Base-by-base conservation (phyloP, 2,113 vertebrate genomes). In the Prionailurus viverrinus region DNA sequence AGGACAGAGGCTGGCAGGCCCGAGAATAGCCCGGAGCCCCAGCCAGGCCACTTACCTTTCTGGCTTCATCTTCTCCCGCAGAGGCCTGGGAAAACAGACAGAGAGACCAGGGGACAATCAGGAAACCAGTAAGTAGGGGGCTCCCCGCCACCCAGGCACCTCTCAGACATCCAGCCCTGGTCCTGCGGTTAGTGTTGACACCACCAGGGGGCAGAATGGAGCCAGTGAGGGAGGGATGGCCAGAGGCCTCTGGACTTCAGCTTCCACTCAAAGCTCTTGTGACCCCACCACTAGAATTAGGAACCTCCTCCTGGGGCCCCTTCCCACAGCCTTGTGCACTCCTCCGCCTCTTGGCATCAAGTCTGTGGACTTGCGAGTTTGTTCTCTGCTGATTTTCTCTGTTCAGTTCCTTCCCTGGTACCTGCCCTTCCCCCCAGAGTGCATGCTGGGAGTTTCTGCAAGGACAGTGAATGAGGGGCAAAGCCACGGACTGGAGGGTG, bases 1-100 rank as follows among this genome's bases (percentile, higher is more conserved):
- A 86, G 90, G 97, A 81, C 68, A 79, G 88, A 68, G 78, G 41
- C 31, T 96, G 92, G 89, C 78, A 84, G 95, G 95, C 63, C 90
- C 15, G 19, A 93, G 91, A 92, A 82, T 0, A 82, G 69, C 89
- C 92, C 58, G 18, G 29, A 81, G 91, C 76, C 96, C 96, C 61
- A 79, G 68, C 83, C 48, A 36, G 80, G 11, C 80, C 58, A 9
- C 98, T 98, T 98, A 99, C 99, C 98, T 99, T 97, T 98, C 99
- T 82, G 95, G 10, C 85, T 92, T 98, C 83, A 97, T 92, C 92
- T 95, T 95, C 78, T 98, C 98, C 91, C 83, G 88, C 14, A 98
- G 91, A 36, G 98, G 98, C 94, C 99, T 99, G 97, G 1, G 4
- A 80, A 97, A 78, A 89, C 84, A 95, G 65, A 92, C 9, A 88